Conservation (phyloP, 1,140 invertebrate genomes). For the Pseudomyrmex gracilis region DNA sequence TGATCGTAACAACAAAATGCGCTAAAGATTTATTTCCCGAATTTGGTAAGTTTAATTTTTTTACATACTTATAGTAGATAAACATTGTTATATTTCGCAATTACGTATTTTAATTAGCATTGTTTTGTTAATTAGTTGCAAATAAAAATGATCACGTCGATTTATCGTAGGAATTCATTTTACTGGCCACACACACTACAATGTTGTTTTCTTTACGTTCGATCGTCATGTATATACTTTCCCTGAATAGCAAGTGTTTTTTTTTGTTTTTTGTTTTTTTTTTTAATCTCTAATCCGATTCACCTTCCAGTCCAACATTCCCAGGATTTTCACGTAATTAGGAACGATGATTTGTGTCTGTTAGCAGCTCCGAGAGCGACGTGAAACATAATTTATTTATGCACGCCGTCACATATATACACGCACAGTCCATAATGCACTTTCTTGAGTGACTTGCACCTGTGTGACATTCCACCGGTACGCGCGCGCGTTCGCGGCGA, state of each 20-base stretch:
- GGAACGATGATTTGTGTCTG: constrained; percentile 50
- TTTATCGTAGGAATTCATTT: not conserved
- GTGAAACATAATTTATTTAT: constrained; percentile 48
- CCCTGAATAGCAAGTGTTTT: not conserved
- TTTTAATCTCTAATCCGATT: not conserved
- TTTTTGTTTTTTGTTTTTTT: no score
- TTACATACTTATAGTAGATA: not conserved
- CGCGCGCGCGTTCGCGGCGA: constrained; percentile 31
- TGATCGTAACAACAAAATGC: no score
- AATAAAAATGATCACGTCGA: not conserved
- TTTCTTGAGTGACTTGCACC: constrained; percentile 74
- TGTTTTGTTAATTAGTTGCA: not conserved
- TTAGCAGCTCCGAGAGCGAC: constrained; percentile 33
- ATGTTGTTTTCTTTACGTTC: no score
- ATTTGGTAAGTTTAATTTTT: no score
- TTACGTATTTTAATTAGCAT: not conserved
- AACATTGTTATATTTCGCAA: not conserved
- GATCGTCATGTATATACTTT: constrained; percentile 23
- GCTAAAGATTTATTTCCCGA: no score
- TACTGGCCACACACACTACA: no score
- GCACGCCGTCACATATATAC: constrained; percentile 5
- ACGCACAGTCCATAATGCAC: constrained; percentile 53
- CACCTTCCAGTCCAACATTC: not conserved
- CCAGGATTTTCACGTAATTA: constrained; percentile 55
- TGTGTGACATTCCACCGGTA: constrained; percentile 66